Evolutionary conservation across 2,888 invertebrate genomes (phyloP).

Genomic region (Drosophila mercatorum): DNA sequence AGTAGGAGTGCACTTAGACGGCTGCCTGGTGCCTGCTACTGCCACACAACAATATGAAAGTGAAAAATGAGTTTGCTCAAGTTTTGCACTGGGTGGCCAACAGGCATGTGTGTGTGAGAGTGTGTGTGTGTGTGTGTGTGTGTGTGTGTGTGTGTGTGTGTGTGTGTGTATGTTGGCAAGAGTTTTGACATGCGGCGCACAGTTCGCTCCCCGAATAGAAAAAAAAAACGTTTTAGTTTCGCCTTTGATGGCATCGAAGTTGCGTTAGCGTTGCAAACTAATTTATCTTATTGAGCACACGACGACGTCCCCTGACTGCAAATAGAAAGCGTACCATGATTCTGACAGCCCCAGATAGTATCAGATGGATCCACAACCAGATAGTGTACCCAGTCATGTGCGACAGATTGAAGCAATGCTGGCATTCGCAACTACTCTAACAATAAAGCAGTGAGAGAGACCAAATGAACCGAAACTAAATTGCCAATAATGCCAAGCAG

Average conservation of each 20-base stretch:
- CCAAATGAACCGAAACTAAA: conserved; percentile 30
- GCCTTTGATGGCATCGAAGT: conserved; percentile 62
- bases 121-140: conserved; percentile 13
- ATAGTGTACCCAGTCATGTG: conserved; percentile 6
- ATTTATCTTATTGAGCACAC: conserved; percentile 71
- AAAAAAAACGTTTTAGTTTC: conserved; percentile 57
- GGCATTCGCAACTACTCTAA: conserved; percentile 7
- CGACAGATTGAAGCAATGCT: conserved; percentile 28
- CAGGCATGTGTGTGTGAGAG: conserved; percentile 32
- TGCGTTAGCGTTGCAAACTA: conserved; percentile 58
- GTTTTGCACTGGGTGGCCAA: conserved; percentile 58
- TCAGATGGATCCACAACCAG: conserved; percentile 35
- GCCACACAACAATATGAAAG: conserved; percentile 69
- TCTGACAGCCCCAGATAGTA: conserved; percentile 55
- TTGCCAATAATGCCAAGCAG: conserved; percentile 15
- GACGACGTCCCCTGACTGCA: conserved; percentile 37
- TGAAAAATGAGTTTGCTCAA: conserved; percentile 74
- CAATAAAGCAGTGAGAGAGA: not conserved
- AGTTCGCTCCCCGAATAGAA: conserved; percentile 14
- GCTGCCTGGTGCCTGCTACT: conserved; percentile 35
- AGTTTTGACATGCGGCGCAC: conserved; percentile 33
- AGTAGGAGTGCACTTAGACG: conserved; percentile 7
- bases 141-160: conserved; percentile 9
- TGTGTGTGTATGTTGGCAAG: conserved; percentile 18
- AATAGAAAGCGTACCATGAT: conserved; percentile 49